These are phyloP conservation scores for Gallinago media DNA, from an alignment of 2,113 vertebrate species.

Conservation along the genomic window DNA sequence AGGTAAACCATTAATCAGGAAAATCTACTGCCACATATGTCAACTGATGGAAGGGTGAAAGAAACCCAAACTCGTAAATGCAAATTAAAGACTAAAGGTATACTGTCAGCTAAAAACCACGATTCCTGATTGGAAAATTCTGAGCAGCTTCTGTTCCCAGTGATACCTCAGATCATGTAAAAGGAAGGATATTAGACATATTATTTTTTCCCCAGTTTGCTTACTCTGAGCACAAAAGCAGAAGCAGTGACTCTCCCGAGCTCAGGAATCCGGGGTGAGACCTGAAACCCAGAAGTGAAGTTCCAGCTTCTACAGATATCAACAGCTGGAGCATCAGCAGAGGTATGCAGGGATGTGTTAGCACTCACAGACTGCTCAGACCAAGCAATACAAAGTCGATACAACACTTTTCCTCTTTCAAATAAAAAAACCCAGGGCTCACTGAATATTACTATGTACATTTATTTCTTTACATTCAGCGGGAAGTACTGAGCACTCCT, in stretches of 20 bases:
- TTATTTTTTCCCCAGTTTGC: background rate
- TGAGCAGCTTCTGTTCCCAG: background rate
- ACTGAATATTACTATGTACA: background rate
- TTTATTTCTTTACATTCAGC: background rate
- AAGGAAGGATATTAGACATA: background rate
- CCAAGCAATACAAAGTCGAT: background rate
- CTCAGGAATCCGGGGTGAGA: background rate
- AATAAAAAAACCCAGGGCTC: background rate
- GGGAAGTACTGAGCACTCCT: background rate
- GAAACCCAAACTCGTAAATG: background rate
- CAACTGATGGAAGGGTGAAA: background rate
- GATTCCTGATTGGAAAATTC: background rate
- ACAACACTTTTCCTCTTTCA: background rate
- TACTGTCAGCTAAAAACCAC: background rate
- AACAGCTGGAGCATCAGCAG: background rate
- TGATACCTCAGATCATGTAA: background rate
- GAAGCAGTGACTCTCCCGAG: fast-evolving
- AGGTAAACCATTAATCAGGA: slow-evolving; percentile 59
- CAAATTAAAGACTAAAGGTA: slow-evolving; percentile 12
- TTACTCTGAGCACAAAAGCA: background rate
- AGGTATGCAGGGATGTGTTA: background rate
- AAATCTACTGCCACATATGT: background rate
- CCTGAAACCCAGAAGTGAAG: background rate
- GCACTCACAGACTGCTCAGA: background rate
- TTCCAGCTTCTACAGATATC: background rate